Percentiles rank a stretch among this genome's conserved stretches.
These are phyloP conservation scores for Nomada fucata DNA, from an alignment of 2,888 invertebrate genomes.

Conservation along the genomic window DNA sequence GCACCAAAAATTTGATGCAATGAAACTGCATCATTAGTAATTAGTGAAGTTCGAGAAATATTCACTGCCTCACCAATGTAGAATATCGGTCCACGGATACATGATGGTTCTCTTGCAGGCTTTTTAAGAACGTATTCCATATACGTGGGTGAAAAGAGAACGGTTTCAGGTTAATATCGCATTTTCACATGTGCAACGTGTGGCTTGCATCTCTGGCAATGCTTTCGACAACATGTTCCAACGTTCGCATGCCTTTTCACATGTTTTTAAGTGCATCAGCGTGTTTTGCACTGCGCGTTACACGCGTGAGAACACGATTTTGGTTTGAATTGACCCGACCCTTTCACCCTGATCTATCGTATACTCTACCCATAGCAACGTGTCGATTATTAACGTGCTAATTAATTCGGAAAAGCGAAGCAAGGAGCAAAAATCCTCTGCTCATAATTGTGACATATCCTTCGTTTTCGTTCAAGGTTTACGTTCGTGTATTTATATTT, in stretches of 20 bases:
- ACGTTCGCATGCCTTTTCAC: constrained; percentile 12
- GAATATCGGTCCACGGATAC: not conserved
- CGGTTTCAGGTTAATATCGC: constrained; percentile 18
- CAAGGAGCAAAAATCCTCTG: not conserved
- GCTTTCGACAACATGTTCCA: constrained; percentile 16
- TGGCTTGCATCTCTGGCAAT: constrained; percentile 8
- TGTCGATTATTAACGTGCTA: not conserved
- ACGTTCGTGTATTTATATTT: no score
- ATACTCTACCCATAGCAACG: not conserved
- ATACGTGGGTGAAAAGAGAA: not conserved
- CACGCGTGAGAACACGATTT: constrained; percentile 29
- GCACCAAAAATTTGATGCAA: no score
- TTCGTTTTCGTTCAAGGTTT: not conserved
- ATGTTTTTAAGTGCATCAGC: constrained; percentile 23
- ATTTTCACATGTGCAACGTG: constrained; percentile 16
- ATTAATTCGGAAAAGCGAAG: not conserved
- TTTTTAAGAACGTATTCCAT: not conserved
- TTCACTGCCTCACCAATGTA: not conserved
- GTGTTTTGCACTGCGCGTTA: constrained; percentile 4
- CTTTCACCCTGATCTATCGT: not conserved
- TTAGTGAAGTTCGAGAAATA: no score
- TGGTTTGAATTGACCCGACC: not conserved
- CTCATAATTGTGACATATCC: not conserved
- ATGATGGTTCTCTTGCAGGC: not conserved
- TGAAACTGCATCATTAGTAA: no score